Evolutionary conservation across 2,888 invertebrate species (phyloP).

Genomic region (Tetragnatha montana): DNA sequence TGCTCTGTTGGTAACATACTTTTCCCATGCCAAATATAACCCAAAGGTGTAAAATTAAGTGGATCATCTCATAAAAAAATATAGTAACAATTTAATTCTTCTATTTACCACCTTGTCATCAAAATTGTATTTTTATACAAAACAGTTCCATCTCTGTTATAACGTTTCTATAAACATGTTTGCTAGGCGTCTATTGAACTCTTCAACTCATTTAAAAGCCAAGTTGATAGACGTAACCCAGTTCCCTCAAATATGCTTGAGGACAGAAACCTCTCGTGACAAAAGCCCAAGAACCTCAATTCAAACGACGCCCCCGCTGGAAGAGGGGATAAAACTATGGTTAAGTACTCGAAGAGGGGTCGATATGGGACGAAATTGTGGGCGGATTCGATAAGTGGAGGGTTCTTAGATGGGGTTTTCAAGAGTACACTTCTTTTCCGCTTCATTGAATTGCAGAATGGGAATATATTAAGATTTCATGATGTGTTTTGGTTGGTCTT

Average conservation of each 20-base stretch:
- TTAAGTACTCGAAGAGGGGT: background rate
- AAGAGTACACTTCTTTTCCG: background rate
- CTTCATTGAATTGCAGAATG: background rate
- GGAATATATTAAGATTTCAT: background rate
- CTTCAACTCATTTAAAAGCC: background rate
- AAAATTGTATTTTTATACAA: too few species aligned
- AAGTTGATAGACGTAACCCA: background rate
- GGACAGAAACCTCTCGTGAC: background rate
- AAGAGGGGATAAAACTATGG: background rate
- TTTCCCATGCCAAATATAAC: too few species aligned
- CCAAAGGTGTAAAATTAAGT: too few species aligned
- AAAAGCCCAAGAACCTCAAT: background rate
- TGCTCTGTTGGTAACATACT: too few species aligned
- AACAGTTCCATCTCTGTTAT: background rate
- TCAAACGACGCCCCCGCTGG: conserved; percentile 3
- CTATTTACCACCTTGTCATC: too few species aligned
- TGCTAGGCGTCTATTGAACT: background rate
- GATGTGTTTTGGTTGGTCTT: background rate
- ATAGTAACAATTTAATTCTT: background rate
- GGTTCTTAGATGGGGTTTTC: background rate
- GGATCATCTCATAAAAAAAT: too few species aligned
- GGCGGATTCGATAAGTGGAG: background rate
- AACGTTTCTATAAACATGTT: background rate
- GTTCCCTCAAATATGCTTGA: background rate
- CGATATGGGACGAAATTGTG: background rate